phyloP scores from a whole-genome alignment of 2,113 vertebrate genomes.

The Ornithorhynchus anatinus region DNA sequence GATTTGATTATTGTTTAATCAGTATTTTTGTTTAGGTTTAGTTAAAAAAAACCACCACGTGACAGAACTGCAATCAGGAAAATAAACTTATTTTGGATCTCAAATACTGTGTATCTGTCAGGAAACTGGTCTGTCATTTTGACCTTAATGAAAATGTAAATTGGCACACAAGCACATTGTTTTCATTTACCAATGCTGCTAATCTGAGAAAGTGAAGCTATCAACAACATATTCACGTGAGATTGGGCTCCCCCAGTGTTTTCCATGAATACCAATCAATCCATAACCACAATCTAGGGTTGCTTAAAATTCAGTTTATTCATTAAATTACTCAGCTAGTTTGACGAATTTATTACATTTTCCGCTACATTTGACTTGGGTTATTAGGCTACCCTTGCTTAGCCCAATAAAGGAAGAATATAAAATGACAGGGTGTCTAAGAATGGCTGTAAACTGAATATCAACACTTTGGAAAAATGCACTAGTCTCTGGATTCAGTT shows the following conservation, averaged over 20 bases:
- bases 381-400: conserved; percentile 56
- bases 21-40: too few species aligned
- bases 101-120: background rate
- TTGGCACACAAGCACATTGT: conserved; percentile 9
- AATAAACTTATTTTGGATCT: too few species aligned
- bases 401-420: conserved; percentile 56
- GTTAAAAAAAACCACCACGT: background rate
- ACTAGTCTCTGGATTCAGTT: background rate
- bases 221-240: conserved; percentile 56
- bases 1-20: too few species aligned
- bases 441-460: conserved; percentile 34
- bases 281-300: conserved; percentile 23
- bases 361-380: conserved; percentile 67
- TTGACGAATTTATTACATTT: conserved; percentile 64
- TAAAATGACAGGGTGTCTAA: conserved; percentile 40
- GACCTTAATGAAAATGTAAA: conserved; percentile 19
- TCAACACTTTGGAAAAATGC: conserved; percentile 59
- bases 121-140: background rate
- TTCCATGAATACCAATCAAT: conserved; percentile 57
- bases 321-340: conserved; percentile 59
- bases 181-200: conserved; percentile 48
- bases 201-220: conserved; percentile 38
- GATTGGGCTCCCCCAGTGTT: conserved; percentile 13
- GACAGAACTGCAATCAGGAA: background rate
- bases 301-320: conserved; percentile 68